phyloP scores from a whole-genome alignment of 1,140 invertebrate species.

The Anastatus disparis region DNA sequence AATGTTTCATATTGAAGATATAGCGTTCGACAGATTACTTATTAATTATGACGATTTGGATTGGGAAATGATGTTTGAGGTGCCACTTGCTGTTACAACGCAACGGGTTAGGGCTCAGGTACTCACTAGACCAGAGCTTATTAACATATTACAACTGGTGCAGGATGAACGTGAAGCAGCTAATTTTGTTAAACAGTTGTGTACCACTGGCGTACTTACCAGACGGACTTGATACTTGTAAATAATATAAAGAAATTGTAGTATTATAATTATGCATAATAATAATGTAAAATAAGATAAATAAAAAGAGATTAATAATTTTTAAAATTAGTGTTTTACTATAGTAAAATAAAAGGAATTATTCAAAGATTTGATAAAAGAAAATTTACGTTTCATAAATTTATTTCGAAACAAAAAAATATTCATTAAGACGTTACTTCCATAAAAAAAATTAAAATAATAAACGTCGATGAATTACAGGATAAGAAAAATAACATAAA shows the following conservation, averaged over 20 bases:
- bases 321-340: too few relatives aligned
- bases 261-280: too few relatives aligned
- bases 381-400: too few relatives aligned
- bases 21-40: conserved; percentile 76
- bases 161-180: conserved; percentile 48
- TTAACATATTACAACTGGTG: conserved; percentile 42
- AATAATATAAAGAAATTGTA: too few relatives aligned
- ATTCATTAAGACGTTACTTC: too few relatives aligned
- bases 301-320: neutral
- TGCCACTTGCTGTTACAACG: conserved; percentile 41
- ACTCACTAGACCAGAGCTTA: conserved; percentile 47
- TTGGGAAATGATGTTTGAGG: conserved; percentile 47
- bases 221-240: conserved; percentile 7
- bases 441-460: too few relatives aligned
- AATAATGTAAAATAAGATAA: too few relatives aligned
- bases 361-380: too few relatives aligned
- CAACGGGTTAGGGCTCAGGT: conserved; percentile 46
- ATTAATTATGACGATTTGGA: conserved; percentile 42
- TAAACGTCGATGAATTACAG: too few relatives aligned
- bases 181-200: conserved; percentile 46
- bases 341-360: too few relatives aligned
- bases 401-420: too few relatives aligned
- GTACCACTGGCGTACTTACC: conserved; percentile 33
- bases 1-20: conserved; percentile 81
- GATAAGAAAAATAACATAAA: too few relatives aligned